Evolutionary conservation across 1,140 invertebrate genomes (phyloP).

Genomic region (Cydia pomonella): DNA sequence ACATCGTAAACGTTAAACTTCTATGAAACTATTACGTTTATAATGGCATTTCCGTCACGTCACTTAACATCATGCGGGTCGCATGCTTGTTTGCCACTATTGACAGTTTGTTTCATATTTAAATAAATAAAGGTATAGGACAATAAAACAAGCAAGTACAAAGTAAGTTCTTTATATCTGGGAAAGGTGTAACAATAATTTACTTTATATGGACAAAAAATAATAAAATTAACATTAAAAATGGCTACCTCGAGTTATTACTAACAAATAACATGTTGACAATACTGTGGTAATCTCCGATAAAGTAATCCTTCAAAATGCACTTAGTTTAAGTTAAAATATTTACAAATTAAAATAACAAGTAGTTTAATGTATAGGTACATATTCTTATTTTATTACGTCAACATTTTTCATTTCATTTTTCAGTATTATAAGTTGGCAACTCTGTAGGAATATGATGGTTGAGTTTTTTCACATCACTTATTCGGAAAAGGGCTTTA

Average conservation of each 20-base stretch:
- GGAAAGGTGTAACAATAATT: slow-evolving; percentile 74
- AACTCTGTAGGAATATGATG: background rate
- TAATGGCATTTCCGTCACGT: too few relatives aligned
- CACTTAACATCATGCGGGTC: too few relatives aligned
- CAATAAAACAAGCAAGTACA: slow-evolving; percentile 64
- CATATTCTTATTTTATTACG: slow-evolving; percentile 1
- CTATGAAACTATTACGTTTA: too few relatives aligned
- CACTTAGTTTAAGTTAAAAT: slow-evolving; percentile 40
- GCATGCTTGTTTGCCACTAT: too few relatives aligned
- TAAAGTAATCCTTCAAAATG: slow-evolving; percentile 40
- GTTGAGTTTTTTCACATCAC: too few relatives aligned
- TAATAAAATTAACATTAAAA: slow-evolving; percentile 37
- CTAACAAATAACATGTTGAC: slow-evolving; percentile 43
- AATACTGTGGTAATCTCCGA: slow-evolving; percentile 70
- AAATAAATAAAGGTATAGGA: too few relatives aligned
- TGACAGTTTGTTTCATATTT: too few relatives aligned
- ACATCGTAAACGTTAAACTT: too few relatives aligned
- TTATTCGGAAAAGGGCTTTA: too few relatives aligned
- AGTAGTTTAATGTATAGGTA: slow-evolving; percentile 22
- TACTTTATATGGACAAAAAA: slow-evolving; percentile 67
- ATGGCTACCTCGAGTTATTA: slow-evolving; percentile 57
- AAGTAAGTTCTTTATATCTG: slow-evolving; percentile 75
- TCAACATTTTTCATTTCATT: background rate
- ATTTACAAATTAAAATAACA: slow-evolving; percentile 46
- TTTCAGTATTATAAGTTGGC: background rate